Evolutionary conservation across 2,888 invertebrate genomes (phyloP), one percentile per base, ranked within the genome.

Genomic region (Chrysolina americana): DNA sequence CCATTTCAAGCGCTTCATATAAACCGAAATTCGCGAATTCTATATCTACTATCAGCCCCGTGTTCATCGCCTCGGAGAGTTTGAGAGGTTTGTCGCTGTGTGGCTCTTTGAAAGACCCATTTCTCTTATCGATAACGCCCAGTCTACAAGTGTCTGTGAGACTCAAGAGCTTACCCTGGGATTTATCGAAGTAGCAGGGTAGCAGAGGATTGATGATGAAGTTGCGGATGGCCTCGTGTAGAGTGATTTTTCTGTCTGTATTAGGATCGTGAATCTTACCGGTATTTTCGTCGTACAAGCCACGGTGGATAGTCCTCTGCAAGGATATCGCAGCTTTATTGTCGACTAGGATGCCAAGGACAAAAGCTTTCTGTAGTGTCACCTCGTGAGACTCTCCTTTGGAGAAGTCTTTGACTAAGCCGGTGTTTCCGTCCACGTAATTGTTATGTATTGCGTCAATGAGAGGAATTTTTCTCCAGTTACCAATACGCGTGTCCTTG

Each of bases 291-390:
- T 96, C 95, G 84, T 96, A 96, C 0, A 96, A 89, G 1, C 96
- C 96, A 88, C 96, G 94, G 86, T 96, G 96, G 69, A 97, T 91
- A 0, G 95, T 95, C 83, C 95, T 90, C 85, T 96, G 96, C 44
- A 96, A 87, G 15, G 95, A 95, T 23, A 96, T 92, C 0, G 96
- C 93, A 11, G 94, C 94, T 87, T 94, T 94, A 79, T 93, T 93
- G 84, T 96, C 96, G 75, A 95, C 91, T 64, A 97, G 90, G 73
- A 96, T 90, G 21, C 95, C 96, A 75, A 92, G 90, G 86, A 94
- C 93, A 83, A 96, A 94, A 0, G 96, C 96, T 87, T 95, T 93
- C 69, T 91, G 91, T 21, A 96, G 88, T 44, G 93, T 91, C 48
- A 96, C 91, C 82, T 93, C 92, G 80, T 92, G 90, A 75, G 92